Conservation (phyloP, 2,888 invertebrate species). For the Syrista parreyssii region DNA sequence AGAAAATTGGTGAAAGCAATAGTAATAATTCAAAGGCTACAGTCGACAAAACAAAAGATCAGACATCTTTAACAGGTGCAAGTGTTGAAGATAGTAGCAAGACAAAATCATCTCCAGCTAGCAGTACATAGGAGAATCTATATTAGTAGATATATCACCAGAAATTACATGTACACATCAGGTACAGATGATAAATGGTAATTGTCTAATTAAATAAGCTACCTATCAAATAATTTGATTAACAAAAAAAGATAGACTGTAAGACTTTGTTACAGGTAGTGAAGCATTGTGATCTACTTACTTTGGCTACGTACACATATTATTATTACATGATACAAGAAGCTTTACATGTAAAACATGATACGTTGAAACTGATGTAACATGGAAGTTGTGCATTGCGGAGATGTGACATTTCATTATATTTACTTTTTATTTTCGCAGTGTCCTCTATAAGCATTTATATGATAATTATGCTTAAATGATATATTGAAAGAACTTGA, state of each 20-base stretch:
- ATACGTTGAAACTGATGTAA: constrained; percentile 33
- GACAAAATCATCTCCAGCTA: constrained; percentile 41
- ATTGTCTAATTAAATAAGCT: background rate
- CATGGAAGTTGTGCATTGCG: constrained; percentile 40
- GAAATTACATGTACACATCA: background rate
- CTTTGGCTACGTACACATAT: constrained; percentile 38
- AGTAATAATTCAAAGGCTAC: constrained; percentile 33
- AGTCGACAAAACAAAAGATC: constrained; percentile 30
- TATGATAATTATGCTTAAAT: constrained; percentile 28
- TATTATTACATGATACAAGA: constrained; percentile 39
- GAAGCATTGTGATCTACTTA: constrained; percentile 42
- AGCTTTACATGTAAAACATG: constrained; percentile 50
- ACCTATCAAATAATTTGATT: background rate
- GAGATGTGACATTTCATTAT: constrained; percentile 43
- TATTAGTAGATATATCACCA: constrained; percentile 1
- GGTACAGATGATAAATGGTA: background rate
- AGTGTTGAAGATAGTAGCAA: constrained; percentile 43
- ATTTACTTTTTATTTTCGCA: constrained; percentile 46
- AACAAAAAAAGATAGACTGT: background rate
- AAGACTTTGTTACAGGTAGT: constrained; percentile 38
- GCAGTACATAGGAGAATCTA: constrained; percentile 45
- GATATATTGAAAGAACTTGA: constrained; percentile 41
- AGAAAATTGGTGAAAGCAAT: constrained; percentile 26
- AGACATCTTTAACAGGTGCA: constrained; percentile 35
- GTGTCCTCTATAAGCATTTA: constrained; percentile 36